phyloP scores from a whole-genome alignment of 2,888 invertebrate species.

The Drosophila borborema region DNA sequence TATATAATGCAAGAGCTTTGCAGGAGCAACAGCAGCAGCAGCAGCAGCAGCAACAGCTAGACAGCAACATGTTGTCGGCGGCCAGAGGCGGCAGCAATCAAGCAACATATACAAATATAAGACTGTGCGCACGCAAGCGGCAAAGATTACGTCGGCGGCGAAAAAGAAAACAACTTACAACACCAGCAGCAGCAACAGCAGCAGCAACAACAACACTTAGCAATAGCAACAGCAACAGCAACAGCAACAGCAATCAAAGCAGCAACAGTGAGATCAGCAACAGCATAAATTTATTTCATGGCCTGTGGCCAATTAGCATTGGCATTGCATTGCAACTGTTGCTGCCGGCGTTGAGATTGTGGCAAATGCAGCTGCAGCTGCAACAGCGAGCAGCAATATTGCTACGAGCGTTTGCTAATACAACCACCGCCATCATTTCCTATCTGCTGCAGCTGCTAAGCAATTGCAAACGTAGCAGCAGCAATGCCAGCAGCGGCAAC shows the following conservation, averaged over 20 bases:
- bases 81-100: constrained; percentile 53
- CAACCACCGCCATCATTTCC: constrained; percentile 61
- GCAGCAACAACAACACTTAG: constrained; percentile 45
- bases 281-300: constrained; percentile 40
- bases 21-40: constrained; percentile 65
- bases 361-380: constrained; percentile 57
- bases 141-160: constrained; percentile 81
- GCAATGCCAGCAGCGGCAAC: constrained; percentile 22
- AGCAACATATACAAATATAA: constrained; percentile 77
- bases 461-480: constrained; percentile 27
- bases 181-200: constrained; percentile 42
- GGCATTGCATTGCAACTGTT: constrained; percentile 57
- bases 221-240: constrained; percentile 58
- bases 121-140: constrained; percentile 83
- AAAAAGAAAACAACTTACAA: constrained; percentile 76
- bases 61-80: constrained; percentile 65
- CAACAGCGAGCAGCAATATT: constrained; percentile 38
- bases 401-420: constrained; percentile 47
- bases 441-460: constrained; percentile 46
- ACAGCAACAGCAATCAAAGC: constrained; percentile 47
- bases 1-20: constrained; percentile 63
- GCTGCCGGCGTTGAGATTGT: constrained; percentile 44
- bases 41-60: constrained; percentile 61
- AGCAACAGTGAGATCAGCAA: constrained; percentile 41
- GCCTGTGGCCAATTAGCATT: constrained; percentile 47